Evolutionary conservation across 2,113 vertebrate genomes (phyloP).

Genomic region (Reinhardtius hippoglossoides): DNA sequence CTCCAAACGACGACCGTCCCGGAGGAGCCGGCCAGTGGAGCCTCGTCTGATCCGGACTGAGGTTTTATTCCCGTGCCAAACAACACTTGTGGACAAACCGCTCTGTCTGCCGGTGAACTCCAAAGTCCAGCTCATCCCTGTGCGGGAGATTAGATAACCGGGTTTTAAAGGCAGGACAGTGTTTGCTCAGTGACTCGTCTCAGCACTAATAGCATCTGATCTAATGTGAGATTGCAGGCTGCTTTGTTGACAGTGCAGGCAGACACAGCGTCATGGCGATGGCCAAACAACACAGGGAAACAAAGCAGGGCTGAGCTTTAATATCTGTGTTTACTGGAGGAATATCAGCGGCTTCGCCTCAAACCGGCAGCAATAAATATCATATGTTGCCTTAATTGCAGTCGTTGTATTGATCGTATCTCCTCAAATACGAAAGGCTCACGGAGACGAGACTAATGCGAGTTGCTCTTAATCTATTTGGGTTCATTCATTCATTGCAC

Average conservation of each 20-base stretch:
- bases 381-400: slow-evolving; percentile 22
- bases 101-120: slow-evolving; percentile 68
- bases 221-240: slow-evolving; percentile 74
- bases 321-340: slow-evolving; percentile 66
- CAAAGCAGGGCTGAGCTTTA: slow-evolving; percentile 60
- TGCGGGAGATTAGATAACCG: slow-evolving; percentile 80
- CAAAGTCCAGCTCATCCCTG: slow-evolving; percentile 82
- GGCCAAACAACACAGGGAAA: slow-evolving; percentile 68
- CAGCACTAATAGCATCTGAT: slow-evolving; percentile 76
- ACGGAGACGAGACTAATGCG: background rate
- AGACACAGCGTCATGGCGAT: slow-evolving; percentile 69
- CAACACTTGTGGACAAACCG: slow-evolving; percentile 49
- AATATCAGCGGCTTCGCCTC: slow-evolving; percentile 59
- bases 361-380: slow-evolving; percentile 64
- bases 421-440: slow-evolving; percentile 9
- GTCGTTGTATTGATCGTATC: background rate
- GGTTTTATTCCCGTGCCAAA: slow-evolving; percentile 66
- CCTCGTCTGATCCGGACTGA: slow-evolving; percentile 44
- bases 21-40: slow-evolving; percentile 34
- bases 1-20: slow-evolving; percentile 24
- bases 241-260: slow-evolving; percentile 69
- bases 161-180: slow-evolving; percentile 65
- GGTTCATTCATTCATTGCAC: background rate
- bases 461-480: background rate
- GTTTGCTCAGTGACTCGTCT: slow-evolving; percentile 77